A percentile compares a stretch with the other conserved stretches of the same genome.
Evolutionary conservation across 2,797 vertebrate species (phyloP).

Genomic region (Microcaecilia unicolor): DNA sequence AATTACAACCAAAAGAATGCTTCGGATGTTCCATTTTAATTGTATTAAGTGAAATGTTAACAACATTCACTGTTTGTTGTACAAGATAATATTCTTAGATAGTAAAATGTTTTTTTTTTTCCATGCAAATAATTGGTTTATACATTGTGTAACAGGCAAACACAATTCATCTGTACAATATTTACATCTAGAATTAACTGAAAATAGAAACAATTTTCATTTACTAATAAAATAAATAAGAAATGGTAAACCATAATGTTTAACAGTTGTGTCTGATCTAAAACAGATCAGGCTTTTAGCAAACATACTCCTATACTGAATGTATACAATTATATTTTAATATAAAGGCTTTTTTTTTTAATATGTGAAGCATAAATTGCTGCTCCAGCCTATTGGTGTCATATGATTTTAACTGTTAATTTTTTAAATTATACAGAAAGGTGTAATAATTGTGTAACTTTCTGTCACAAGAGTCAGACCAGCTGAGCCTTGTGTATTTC

Average conservation of each 20-base stretch:
- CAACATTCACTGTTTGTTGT: conserved; percentile 30
- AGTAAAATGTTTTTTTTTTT: conserved; percentile 33
- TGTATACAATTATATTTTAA: conserved; percentile 36
- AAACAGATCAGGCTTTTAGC: conserved; percentile 46
- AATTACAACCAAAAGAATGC: too few relatives aligned
- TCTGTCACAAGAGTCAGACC: conserved; percentile 6
- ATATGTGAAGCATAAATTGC: conserved; percentile 33
- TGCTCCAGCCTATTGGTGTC: conserved; percentile 31
- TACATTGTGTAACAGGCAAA: conserved; percentile 28
- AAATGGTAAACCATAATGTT: conserved; percentile 44
- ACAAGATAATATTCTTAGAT: conserved; percentile 26
- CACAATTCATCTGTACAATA: conserved; percentile 71
- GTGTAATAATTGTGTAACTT: background rate
- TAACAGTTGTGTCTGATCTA: conserved; percentile 45
- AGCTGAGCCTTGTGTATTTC: conserved; percentile 4
- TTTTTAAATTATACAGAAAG: background rate
- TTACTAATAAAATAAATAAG: conserved; percentile 68
- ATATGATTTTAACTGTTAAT: background rate
- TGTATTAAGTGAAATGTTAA: conserved; percentile 33
- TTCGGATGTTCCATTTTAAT: conserved; percentile 22
- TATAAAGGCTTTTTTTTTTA: conserved; percentile 34
- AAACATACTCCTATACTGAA: too few relatives aligned
- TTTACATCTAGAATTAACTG: conserved; percentile 64
- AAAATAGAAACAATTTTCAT: conserved; percentile 62
- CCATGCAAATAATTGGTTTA: conserved; percentile 48